phyloP scores from a whole-genome alignment of 2,797 vertebrate genomes.

The Pipistrellus pipistrellus region DNA sequence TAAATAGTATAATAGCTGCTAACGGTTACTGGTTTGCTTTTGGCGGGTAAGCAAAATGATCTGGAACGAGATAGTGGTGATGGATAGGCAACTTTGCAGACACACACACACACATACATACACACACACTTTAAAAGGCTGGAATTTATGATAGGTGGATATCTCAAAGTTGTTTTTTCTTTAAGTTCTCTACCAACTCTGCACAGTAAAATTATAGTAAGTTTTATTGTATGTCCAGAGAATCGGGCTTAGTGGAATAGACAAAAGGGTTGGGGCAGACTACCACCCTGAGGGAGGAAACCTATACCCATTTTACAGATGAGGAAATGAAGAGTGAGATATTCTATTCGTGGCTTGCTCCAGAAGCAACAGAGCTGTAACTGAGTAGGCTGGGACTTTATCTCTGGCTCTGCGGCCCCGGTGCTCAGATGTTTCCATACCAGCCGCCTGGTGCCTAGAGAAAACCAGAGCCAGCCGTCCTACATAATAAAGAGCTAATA shows the following conservation, averaged over 20 bases:
- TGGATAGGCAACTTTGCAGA: not conserved
- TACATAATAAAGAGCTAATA: too few species aligned
- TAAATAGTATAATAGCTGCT: constrained; percentile 10
- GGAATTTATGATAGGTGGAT: not conserved
- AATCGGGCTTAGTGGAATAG: not conserved
- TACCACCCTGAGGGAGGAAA: not conserved
- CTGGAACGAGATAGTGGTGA: not conserved
- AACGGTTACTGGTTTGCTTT: not conserved
- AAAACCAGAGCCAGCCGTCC: not conserved
- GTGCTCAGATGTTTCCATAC: not conserved
- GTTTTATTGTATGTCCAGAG: not conserved
- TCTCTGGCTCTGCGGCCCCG: not conserved
- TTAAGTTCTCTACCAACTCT: not conserved
- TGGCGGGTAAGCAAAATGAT: not conserved
- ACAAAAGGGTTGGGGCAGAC: not conserved
- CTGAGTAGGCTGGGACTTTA: not conserved
- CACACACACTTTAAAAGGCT: not conserved
- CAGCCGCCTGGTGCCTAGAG: not conserved
- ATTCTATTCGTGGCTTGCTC: not conserved
- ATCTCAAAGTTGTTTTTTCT: not conserved
- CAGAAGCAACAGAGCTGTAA: not conserved
- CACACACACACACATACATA: not conserved
- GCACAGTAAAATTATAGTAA: not conserved
- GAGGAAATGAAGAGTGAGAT: not conserved
- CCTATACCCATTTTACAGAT: not conserved